Percentiles rank a stretch among this genome's conserved stretches.
Evolutionary conservation across 2,113 vertebrate genomes (phyloP).

Genomic region (Pristiophorus japonicus): DNA sequence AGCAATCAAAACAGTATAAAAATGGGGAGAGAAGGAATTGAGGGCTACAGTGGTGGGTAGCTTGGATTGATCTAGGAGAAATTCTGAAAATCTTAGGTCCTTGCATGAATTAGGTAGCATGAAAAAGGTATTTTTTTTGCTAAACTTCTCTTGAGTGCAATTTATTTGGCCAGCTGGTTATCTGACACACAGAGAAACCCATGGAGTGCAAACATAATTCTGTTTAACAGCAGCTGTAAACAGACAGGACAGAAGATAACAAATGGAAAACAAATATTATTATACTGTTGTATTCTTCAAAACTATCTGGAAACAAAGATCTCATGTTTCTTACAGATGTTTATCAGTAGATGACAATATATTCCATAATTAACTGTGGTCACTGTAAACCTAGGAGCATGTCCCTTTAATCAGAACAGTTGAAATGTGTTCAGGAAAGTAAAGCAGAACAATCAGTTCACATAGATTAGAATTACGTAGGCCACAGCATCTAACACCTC

Average conservation of each 20-base stretch:
- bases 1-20: too few relatives aligned
- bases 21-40: not conserved
- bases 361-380: not conserved
- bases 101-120: not conserved
- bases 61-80: not conserved
- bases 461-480: not conserved
- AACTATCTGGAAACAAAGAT: slow-evolving; percentile 1
- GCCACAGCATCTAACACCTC: too few relatives aligned
- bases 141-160: not conserved
- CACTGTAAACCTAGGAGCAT: not conserved
- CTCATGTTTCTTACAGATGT: not conserved
- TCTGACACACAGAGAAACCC: not conserved
- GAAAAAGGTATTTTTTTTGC: not conserved
- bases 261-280: slow-evolving; percentile 26
- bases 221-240: slow-evolving; percentile 14
- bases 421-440: not conserved
- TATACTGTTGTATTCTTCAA: not conserved
- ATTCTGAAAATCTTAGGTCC: not conserved
- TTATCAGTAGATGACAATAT: not conserved
- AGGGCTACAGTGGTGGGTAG: not conserved
- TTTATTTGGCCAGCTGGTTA: not conserved
- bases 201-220: not conserved
- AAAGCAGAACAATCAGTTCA: not conserved
- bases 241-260: not conserved
- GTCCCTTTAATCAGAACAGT: not conserved